These are phyloP conservation scores for Fissipunctia ypsillon DNA, from an alignment of 2,888 invertebrate species.

Conservation along the genomic window DNA sequence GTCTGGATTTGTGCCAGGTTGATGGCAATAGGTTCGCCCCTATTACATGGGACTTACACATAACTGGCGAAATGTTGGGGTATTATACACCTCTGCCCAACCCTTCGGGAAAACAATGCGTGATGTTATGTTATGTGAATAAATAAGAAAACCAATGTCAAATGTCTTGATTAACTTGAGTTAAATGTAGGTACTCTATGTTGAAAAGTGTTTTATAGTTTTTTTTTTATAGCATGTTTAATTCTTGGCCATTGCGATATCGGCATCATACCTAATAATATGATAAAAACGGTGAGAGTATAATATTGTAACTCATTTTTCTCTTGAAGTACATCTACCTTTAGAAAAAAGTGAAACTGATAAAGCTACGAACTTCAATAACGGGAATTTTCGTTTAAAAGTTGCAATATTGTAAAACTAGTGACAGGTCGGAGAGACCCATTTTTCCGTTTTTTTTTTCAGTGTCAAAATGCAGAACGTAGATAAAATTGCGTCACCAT, in stretches of 20 bases:
- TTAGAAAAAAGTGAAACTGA: conserved; percentile 8
- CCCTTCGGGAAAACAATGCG: too few species aligned
- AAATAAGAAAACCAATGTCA: too few species aligned
- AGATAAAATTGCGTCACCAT: neutral
- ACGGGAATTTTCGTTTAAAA: conserved; percentile 19
- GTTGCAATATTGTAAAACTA: conserved; percentile 24
- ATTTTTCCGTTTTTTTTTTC: conserved; percentile 9
- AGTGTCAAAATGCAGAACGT: neutral
- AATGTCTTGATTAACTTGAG: neutral
- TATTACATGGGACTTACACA: too few species aligned
- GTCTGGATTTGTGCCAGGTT: too few species aligned
- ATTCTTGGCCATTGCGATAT: neutral
- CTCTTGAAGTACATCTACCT: neutral
- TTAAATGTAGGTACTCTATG: neutral
- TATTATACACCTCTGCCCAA: too few species aligned
- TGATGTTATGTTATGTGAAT: too few species aligned
- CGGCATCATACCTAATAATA: too few species aligned
- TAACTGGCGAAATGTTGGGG: too few species aligned
- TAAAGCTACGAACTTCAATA: conserved; percentile 10
- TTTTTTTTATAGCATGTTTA: too few species aligned
- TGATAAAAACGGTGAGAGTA: neutral
- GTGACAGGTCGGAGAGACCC: conserved; percentile 20
- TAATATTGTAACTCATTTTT: neutral
- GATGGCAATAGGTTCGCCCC: too few species aligned
- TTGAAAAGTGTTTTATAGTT: too few species aligned